These are phyloP conservation scores for Mola mola DNA, from an alignment of 2,113 vertebrate genomes.

Conservation along the genomic window DNA sequence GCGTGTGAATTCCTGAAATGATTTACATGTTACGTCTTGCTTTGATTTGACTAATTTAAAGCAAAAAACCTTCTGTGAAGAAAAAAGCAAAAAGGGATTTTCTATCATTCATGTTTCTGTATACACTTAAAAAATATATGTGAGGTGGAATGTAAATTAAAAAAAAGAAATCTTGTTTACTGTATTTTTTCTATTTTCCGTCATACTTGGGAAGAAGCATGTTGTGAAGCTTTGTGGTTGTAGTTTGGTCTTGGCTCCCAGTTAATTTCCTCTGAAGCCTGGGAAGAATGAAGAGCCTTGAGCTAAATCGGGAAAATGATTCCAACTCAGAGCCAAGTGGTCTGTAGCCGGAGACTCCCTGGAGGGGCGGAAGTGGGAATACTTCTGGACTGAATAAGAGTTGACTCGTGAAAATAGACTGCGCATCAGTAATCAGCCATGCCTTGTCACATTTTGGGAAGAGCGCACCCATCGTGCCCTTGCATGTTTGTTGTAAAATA, in stretches of 20 bases:
- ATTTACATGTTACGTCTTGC: no score
- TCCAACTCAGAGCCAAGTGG: neutral
- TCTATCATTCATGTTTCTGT: constrained; percentile 2
- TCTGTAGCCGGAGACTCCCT: no score
- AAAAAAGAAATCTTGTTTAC: constrained; percentile 15
- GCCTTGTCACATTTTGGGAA: constrained; percentile 29
- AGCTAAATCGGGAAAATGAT: constrained; percentile 15
- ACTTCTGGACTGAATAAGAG: no score
- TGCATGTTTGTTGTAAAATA: neutral
- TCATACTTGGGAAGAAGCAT: neutral
- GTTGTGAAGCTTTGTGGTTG: neutral
- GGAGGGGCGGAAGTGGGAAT: no score
- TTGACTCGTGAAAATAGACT: no score
- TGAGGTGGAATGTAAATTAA: constrained; percentile 37
- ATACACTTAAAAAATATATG: neutral
- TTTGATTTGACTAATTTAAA: constrained; percentile 2
- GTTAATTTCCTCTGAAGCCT: neutral
- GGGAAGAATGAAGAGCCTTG: neutral
- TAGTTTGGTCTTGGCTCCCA: neutral
- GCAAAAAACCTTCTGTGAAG: neutral
- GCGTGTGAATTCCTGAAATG: constrained; percentile 1
- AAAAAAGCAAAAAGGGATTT: constrained; percentile 15
- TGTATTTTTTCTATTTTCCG: neutral
- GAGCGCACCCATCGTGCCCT: constrained; percentile 5
- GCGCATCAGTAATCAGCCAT: constrained; percentile 12